Evolutionary conservation across 2,888 invertebrate species (phyloP), one percentile per base, ranked within the genome.

Genomic region (Cheilosia pagana): DNA sequence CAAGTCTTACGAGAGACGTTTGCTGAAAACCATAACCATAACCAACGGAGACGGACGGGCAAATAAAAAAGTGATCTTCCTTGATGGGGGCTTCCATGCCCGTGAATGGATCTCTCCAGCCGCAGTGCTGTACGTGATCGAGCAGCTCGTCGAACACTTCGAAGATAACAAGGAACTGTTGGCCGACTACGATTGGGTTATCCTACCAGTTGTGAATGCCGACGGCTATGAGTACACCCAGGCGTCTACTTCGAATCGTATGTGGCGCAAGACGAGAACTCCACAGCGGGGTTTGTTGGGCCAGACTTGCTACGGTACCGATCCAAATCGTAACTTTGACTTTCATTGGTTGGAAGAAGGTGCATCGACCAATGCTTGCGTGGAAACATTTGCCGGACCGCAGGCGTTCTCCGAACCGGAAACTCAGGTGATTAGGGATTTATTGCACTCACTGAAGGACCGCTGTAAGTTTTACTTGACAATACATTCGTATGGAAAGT

Each of bases 261-360:
- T 95, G 71, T 96, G 95, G 95, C 93, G 95, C 25, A 95, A 95
- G 89, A 95, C 95, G 0, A 93, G 95, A 0, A 93, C 94, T 0
- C 93, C 92, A 0, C 87, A 88, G 21, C 35, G 0, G 0, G 60
- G n/a, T 0, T 28, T 59, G 0, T 10, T 76, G 3, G 88, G 91
- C 55, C 0, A 48, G 0, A 88, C 89, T 12, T 96, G 96, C 87
- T 91, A 91, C 3, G 96, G 96, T 14, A 94, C 94, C 0, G 96
- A 97, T 88, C 94, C 94, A 0, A 96, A 96, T 90, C 92, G 96
- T 1, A 96, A 97, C 91, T 97, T 94, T 88, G 95, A 93, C 70
- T 94, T 94, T 88, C 92, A 93, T 81, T 96, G 96, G 96, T 94
- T 94, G 90, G 93, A 94, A 86, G 91, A 92, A 4, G 93, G 91